phyloP scores from a whole-genome alignment of 2,888 invertebrate genomes.

The Hirtodrosophila alboralis region DNA sequence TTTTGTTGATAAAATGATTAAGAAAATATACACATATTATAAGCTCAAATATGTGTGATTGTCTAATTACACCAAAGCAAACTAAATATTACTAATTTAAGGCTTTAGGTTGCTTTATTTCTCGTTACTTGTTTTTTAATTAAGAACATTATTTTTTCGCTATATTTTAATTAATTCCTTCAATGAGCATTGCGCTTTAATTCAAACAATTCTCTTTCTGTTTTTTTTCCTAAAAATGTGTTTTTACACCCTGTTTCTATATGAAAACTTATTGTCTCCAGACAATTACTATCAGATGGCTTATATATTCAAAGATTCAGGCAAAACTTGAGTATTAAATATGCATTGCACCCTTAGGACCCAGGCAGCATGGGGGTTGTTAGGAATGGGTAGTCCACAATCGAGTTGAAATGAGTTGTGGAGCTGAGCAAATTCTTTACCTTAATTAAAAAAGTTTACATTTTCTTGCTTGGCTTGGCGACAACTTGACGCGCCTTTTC shows the following conservation, averaged over 20 bases:
- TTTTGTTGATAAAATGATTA: too few species aligned
- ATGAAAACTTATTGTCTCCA: neutral
- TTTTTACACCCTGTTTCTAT: conserved; percentile 9
- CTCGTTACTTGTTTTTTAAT: too few species aligned
- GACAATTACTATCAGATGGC: conserved; percentile 17
- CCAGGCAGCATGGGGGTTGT: neutral
- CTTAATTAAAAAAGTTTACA: conserved; percentile 75
- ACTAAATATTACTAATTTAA: too few species aligned
- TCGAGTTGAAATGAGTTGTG: conserved; percentile 28
- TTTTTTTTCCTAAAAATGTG: neutral
- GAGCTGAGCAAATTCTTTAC: conserved; percentile 62
- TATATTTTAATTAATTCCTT: too few species aligned
- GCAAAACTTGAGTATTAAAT: conserved; percentile 28
- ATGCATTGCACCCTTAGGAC: conserved; percentile 29
- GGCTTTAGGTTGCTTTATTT: too few species aligned
- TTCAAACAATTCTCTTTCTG: neutral
- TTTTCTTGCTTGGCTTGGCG: conserved; percentile 54
- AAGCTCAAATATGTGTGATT: too few species aligned
- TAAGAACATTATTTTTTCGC: too few species aligned
- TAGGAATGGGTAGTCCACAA: conserved; percentile 23
- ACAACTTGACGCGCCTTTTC: conserved; percentile 49
- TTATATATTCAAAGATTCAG: conserved; percentile 15
- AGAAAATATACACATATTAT: too few species aligned
- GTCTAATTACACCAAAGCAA: too few species aligned
- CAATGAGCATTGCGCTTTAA: too few species aligned